Percentiles rank a stretch among this genome's conserved stretches.
phyloP scores from a whole-genome alignment of 2,888 invertebrate genomes.

The Aphidius colemani region DNA sequence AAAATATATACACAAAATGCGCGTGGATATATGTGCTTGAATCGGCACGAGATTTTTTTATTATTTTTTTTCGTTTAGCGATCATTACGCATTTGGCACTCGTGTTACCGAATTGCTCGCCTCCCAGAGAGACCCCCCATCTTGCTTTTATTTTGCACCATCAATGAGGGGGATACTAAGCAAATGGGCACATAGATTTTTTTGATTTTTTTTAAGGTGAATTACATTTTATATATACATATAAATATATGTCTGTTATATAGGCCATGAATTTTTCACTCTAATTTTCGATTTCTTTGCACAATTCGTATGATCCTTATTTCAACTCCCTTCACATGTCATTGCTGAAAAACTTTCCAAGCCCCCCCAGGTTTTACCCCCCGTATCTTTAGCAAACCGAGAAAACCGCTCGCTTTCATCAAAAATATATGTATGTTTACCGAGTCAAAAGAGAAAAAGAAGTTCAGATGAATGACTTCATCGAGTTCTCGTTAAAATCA shows the following conservation, averaged over 20 bases:
- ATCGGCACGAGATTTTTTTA: slow-evolving; percentile 21
- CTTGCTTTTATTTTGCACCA: slow-evolving; percentile 53
- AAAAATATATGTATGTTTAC: background rate
- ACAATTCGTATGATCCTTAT: background rate
- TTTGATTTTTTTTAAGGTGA: slow-evolving; percentile 25
- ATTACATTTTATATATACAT: background rate
- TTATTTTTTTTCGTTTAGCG: slow-evolving; percentile 42
- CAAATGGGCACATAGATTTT: slow-evolving; percentile 38
- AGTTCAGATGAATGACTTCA: background rate
- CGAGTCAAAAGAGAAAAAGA: slow-evolving; percentile 27
- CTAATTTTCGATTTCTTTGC: slow-evolving; percentile 5
- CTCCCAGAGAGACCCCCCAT: slow-evolving; percentile 56
- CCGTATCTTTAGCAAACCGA: slow-evolving; percentile 37
- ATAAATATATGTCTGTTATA: slow-evolving; percentile 23
- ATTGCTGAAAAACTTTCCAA: slow-evolving; percentile 13
- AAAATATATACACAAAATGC: background rate
- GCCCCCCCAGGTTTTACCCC: slow-evolving; percentile 50
- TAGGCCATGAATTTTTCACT: slow-evolving; percentile 39
- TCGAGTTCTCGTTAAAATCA: no score
- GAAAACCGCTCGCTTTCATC: slow-evolving; percentile 31
- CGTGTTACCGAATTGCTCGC: slow-evolving; percentile 50
- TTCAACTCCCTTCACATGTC: no score
- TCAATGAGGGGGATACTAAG: slow-evolving; percentile 48
- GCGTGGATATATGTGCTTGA: background rate
- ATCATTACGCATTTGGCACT: slow-evolving; percentile 56